These are phyloP conservation scores for Branchipolynoe longqiensis DNA, from an alignment of 2,888 invertebrate species.

Conservation along the genomic window DNA sequence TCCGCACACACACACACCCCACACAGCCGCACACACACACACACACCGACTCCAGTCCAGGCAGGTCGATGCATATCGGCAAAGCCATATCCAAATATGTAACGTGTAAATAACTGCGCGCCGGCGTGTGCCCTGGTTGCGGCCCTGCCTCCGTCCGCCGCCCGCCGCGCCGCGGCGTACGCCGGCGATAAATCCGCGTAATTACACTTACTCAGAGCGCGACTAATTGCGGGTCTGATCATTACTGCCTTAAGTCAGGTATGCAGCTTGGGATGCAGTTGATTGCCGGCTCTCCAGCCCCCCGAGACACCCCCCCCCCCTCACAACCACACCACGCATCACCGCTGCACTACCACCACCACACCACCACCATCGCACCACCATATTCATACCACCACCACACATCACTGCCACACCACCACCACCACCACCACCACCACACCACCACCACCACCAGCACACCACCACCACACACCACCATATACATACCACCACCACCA, in stretches of 20 bases:
- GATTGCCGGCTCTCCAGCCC: background rate
- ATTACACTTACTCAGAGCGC: conserved; percentile 2
- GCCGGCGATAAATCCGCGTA: background rate
- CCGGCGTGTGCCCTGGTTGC: background rate
- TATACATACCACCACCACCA: too few relatives aligned
- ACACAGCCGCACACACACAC: background rate
- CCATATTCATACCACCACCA: too few relatives aligned
- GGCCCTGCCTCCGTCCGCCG: background rate
- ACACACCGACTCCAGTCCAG: background rate
- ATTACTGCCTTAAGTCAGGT: conserved; percentile 5
- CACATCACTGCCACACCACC: too few relatives aligned
- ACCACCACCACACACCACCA: too few relatives aligned
- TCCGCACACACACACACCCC: background rate
- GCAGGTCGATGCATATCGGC: conserved; percentile 31
- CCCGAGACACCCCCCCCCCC: background rate
- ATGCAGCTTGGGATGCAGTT: too few relatives aligned
- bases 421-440: too few relatives aligned
- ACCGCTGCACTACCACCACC: too few relatives aligned
- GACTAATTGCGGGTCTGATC: background rate
- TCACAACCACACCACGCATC: too few relatives aligned
- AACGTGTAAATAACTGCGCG: conserved; percentile 27
- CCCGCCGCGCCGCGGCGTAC: background rate
- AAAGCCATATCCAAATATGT: conserved; percentile 47
- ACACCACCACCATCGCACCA: too few relatives aligned
- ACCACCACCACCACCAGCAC: too few relatives aligned